A percentile compares a stretch with the other conserved stretches of the same genome.
Conservation (phyloP, 2,888 invertebrate species). For the Cerastoderma edule region DNA sequence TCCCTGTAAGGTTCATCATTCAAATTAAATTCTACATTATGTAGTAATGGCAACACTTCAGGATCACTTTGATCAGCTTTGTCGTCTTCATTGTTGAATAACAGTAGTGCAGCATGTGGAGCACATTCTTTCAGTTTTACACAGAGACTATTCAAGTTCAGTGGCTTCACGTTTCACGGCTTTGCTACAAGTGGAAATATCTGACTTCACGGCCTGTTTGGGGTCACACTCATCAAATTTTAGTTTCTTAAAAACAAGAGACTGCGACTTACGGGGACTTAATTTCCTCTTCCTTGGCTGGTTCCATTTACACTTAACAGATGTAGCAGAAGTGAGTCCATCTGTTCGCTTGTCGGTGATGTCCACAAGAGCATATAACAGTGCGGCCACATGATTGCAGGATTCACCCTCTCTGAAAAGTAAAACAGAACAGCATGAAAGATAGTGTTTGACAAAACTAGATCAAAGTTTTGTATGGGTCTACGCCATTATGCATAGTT, state of each 20-base stretch:
- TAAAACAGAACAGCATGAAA: background rate
- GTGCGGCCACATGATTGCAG: background rate
- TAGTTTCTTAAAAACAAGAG: background rate
- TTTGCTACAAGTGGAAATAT: no score
- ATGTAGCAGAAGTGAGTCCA: background rate
- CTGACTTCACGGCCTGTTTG: no score
- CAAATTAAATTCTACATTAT: background rate
- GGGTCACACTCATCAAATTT: background rate
- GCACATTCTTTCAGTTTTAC: slow-evolving; percentile 7
- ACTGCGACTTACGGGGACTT: background rate
- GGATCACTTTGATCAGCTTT: background rate
- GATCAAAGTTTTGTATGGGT: background rate
- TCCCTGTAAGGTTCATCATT: no score
- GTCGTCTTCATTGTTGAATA: background rate
- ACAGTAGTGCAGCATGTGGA: slow-evolving; percentile 3
- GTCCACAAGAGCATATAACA: background rate
- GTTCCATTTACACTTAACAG: background rate
- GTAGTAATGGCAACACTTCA: background rate
- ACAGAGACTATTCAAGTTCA: background rate
- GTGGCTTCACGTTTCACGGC: background rate
- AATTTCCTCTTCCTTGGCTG: background rate
- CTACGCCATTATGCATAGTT: no score
- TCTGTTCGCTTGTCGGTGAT: background rate
- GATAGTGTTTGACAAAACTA: background rate
- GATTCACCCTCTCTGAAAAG: background rate